Evolutionary conservation across 2,113 vertebrate species (phyloP), one percentile per base, ranked within the genome.

Genomic region (Hippocampus comes): DNA sequence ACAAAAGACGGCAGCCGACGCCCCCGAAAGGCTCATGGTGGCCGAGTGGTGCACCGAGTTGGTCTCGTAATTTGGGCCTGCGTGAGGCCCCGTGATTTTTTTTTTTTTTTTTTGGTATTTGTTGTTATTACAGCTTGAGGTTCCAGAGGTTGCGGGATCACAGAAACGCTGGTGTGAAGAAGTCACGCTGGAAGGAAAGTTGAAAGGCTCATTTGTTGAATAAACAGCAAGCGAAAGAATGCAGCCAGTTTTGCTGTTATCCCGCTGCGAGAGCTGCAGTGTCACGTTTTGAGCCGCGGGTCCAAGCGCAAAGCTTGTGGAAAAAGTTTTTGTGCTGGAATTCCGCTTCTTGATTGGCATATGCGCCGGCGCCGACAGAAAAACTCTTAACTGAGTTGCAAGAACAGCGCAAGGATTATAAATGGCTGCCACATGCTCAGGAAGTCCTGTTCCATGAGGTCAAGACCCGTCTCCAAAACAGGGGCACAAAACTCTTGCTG

Each of bases 51-150:
- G 23, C 9, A 30, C 27, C 3, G 57, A 25, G 3, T 2, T 4
- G 15, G 12, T n/a, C 25, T 27, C 57, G 57, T 59, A 5, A 25
- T 25, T 25, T 59, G 23, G n/a, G n/a, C 9, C 43, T 46, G 43
- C 10, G 9, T 2, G 55, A 23, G n/a, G 51, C 21, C 20, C 11
- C 56, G 23, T 78, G 53, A 9, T 46, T 43, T 46, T 46, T 5
- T 34, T 34, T 34, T 5, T 5, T 34, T 34, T 34, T 34, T 34
- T 34, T 34, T 5, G 9, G 43, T 46, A 46, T 46, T 55, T 80
- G 67, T 66, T 81, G 71, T 78, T 82, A 30, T 66, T 72, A 67
- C 78, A 86, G 83, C 85, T 89, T 78, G 65, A 76, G 2, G 25
- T 20, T 55, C 18, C 41, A 38, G 20, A 76, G 30, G 63, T 73